Evolutionary conservation across 2,113 vertebrate species (phyloP).

Genomic region (Probosciger aterrimus): DNA sequence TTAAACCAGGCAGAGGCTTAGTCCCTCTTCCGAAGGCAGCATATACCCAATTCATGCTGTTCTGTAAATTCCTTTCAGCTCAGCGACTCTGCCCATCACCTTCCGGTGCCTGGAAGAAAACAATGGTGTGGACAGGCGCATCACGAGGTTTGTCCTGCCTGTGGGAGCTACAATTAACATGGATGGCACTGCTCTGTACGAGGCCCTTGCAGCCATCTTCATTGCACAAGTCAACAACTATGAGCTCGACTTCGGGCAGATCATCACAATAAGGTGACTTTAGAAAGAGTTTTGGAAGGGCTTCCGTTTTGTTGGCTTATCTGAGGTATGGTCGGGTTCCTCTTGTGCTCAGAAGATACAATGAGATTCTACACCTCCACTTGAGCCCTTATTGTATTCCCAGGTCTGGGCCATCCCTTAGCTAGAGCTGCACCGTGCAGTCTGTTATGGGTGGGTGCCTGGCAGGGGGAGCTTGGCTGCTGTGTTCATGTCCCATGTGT

Average conservation of each 20-base stretch:
- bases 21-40: neutral
- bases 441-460: neutral
- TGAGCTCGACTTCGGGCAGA: constrained; percentile 95
- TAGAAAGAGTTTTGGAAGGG: neutral
- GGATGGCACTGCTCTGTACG: constrained; percentile 94
- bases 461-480: neutral
- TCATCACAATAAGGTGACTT: constrained; percentile 93
- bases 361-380: neutral
- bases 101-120: constrained; percentile 96
- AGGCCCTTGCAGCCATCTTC: constrained; percentile 95
- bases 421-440: neutral
- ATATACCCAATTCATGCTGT: neutral
- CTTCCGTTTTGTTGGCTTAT: neutral
- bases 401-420: neutral
- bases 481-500: neutral
- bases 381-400: neutral
- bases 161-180: constrained; percentile 97
- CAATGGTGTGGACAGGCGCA: constrained; percentile 88
- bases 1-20: neutral
- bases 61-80: constrained; percentile 74
- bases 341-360: neutral
- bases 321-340: neutral
- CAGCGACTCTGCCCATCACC: constrained; percentile 93
- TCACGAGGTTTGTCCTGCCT: constrained; percentile 91
- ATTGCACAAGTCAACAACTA: constrained; percentile 97